Evolutionary conservation across 1,140 invertebrate genomes (phyloP).

Genomic region (Rhyzopertha dominica): DNA sequence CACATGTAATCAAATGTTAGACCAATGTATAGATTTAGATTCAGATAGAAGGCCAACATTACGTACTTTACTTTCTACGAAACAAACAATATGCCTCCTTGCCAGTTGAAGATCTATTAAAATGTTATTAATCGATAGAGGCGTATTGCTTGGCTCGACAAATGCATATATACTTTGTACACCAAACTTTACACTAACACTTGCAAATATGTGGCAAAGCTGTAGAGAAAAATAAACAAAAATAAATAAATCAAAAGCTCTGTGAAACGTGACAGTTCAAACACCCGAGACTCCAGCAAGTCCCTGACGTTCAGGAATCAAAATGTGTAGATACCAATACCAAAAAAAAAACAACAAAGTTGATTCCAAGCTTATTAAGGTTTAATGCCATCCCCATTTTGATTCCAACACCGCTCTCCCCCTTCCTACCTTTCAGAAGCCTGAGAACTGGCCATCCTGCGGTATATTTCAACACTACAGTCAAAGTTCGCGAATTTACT

Average conservation of each 20-base stretch:
- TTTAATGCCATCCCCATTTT: no score
- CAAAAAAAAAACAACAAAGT: background rate
- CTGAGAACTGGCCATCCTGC: no score
- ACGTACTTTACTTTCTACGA: conserved; percentile 23
- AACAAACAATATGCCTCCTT: conserved; percentile 27
- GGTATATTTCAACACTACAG: no score
- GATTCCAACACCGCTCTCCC: conserved; percentile 36
- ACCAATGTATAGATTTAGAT: conserved; percentile 32
- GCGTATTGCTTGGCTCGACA: no score
- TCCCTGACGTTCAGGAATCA: conserved; percentile 35
- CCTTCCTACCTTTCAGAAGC: conserved; percentile 40
- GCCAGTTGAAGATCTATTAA: no score
- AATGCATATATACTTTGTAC: no score
- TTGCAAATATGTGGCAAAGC: conserved; percentile 40
- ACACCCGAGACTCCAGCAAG: conserved; percentile 41
- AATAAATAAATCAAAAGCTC: no score
- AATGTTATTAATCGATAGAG: no score
- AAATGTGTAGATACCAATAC: conserved; percentile 21
- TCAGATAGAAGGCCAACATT: conserved; percentile 46
- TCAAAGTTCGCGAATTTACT: no score
- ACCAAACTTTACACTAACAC: conserved; percentile 28
- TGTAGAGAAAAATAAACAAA: no score
- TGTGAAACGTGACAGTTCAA: conserved; percentile 29
- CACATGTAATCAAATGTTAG: conserved; percentile 41
- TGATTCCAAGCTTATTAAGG: no score